Percentiles rank a stretch among this genome's conserved stretches.
These are phyloP conservation scores for Gryon sp. DNA, from an alignment of 1,140 invertebrate species.

Conservation along the genomic window DNA sequence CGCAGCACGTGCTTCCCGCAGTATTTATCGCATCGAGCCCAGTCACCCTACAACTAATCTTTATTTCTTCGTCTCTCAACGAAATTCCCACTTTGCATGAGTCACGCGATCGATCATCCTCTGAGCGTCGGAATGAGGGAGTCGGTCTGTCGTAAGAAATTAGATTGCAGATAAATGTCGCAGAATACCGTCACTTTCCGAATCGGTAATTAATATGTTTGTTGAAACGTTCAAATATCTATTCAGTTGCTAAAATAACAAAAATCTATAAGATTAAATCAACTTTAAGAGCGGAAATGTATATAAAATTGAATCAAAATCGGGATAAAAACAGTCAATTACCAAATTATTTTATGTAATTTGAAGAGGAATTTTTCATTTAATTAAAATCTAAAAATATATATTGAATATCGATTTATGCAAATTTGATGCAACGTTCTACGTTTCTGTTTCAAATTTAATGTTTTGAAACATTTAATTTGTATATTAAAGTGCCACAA, in stretches of 20 bases:
- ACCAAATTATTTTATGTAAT: too few relatives aligned
- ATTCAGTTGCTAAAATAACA: not conserved
- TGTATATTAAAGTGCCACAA: too few relatives aligned
- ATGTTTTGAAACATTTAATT: too few relatives aligned
- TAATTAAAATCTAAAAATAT: too few relatives aligned
- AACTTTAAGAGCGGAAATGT: too few relatives aligned
- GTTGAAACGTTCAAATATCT: not conserved
- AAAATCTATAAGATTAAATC: too few relatives aligned
- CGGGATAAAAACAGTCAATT: too few relatives aligned
- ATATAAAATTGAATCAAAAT: too few relatives aligned
- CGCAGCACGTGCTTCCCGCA: slow-evolving; percentile 56
- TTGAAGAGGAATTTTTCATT: too few relatives aligned
- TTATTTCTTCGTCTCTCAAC: slow-evolving; percentile 55
- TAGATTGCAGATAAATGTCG: slow-evolving; percentile 52
- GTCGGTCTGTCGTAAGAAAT: slow-evolving; percentile 32
- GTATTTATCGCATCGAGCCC: slow-evolving; percentile 52
- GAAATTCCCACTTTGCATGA: slow-evolving; percentile 61
- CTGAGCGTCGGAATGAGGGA: slow-evolving; percentile 36
- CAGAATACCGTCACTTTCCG: slow-evolving; percentile 17
- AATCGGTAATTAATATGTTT: slow-evolving; percentile 8
- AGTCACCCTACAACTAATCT: slow-evolving; percentile 61
- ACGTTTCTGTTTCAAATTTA: slow-evolving; percentile 2
- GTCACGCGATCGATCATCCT: slow-evolving; percentile 60
- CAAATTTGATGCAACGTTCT: too few relatives aligned
- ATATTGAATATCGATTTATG: slow-evolving; percentile 11